Percentiles rank a stretch among this genome's conserved stretches.
phyloP scores from a whole-genome alignment of 2,797 vertebrate genomes.

The Lerista edwardsae region DNA sequence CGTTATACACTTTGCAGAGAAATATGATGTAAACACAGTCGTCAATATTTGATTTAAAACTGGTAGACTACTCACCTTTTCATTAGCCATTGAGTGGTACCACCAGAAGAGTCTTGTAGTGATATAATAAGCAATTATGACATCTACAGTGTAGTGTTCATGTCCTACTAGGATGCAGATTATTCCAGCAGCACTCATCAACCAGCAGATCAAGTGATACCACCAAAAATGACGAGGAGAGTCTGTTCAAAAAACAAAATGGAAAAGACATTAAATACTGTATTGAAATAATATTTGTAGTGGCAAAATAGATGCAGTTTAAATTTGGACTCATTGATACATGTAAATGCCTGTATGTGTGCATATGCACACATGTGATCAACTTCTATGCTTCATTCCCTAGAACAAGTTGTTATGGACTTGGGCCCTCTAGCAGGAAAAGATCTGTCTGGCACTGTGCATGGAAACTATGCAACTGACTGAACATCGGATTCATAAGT shows the following conservation, averaged over 20 bases:
- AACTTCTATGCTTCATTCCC: not conserved
- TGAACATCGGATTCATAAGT: not conserved
- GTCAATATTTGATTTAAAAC: not conserved
- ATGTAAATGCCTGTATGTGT: not conserved
- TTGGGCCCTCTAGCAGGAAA: conserved; percentile 12
- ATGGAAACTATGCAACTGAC: not conserved
- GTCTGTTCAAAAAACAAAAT: conserved; percentile 76
- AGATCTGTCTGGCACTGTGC: not conserved
- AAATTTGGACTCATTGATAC: not conserved
- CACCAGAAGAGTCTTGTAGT: conserved; percentile 98
- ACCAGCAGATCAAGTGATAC: conserved; percentile 96
- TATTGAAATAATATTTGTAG: not conserved
- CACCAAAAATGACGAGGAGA: conserved; percentile 97
- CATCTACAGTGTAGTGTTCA: conserved; percentile 96
- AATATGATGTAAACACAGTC: not conserved
- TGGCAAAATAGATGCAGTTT: not conserved
- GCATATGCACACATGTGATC: not conserved
- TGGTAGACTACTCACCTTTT: conserved; percentile 84
- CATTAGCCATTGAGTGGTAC: conserved; percentile 98
- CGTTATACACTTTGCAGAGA: not conserved
- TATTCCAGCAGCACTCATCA: conserved; percentile 91
- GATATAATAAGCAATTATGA: conserved; percentile 95
- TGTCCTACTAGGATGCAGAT: conserved; percentile 95
- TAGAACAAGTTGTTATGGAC: not conserved
- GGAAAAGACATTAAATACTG: not conserved